Percentiles rank a stretch among this genome's conserved stretches.
Conservation (phyloP, 2,797 vertebrate species). For the Peromyscus melanophrys region DNA sequence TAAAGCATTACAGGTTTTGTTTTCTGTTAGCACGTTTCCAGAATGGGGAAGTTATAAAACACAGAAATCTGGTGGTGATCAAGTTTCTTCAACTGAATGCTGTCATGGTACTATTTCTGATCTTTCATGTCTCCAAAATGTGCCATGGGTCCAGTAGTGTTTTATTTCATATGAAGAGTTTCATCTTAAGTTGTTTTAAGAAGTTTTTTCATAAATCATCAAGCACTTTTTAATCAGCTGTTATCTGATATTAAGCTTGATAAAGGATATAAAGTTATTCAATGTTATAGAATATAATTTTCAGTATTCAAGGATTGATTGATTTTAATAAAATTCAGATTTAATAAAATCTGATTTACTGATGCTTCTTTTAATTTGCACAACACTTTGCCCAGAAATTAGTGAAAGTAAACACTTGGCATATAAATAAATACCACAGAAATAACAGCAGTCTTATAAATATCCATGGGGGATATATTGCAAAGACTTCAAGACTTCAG, state of each 20-base stretch:
- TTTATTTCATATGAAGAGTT: not conserved
- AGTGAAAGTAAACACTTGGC: not conserved
- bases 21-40: not conserved
- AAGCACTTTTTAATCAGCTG: slow-evolving; percentile 54
- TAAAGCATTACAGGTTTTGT: not conserved
- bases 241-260: slow-evolving; percentile 22
- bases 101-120: not conserved
- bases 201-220: slow-evolving; percentile 42
- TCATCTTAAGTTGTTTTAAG: not conserved
- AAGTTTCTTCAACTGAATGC: not conserved
- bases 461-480: not conserved
- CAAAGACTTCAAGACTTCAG: not conserved
- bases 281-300: slow-evolving; percentile 41
- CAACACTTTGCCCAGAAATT: not conserved
- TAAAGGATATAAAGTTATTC: slow-evolving; percentile 38
- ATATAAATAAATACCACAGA: not conserved
- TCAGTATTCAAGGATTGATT: slow-evolving; percentile 54
- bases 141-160: not conserved
- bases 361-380: slow-evolving; percentile 46
- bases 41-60: not conserved
- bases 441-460: not conserved
- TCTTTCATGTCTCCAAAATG: not conserved
- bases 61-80: not conserved
- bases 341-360: slow-evolving; percentile 4
- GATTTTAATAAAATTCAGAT: slow-evolving; percentile 73